These are phyloP conservation scores for Vannuccia rotundouncinata DNA, from an alignment of 2,888 invertebrate genomes.

Conservation along the genomic window DNA sequence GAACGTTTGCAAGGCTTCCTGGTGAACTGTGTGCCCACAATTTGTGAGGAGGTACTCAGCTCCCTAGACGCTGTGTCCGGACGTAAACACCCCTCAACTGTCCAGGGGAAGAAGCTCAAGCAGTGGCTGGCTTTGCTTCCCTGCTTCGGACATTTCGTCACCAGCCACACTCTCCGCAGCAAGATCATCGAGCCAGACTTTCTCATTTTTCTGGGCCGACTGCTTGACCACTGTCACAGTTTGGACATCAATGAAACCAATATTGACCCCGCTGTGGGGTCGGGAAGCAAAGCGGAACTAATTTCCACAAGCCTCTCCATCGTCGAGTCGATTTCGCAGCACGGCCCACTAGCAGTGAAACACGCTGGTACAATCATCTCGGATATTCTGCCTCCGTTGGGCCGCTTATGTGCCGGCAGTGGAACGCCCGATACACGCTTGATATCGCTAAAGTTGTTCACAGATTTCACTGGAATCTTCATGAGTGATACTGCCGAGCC, in stretches of 20 bases:
- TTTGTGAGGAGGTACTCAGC: constrained; percentile 49
- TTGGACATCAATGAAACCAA: constrained; percentile 52
- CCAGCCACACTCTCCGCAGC: constrained; percentile 52
- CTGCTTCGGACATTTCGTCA: constrained; percentile 49
- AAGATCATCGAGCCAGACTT: constrained; percentile 49
- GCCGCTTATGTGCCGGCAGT: constrained; percentile 48
- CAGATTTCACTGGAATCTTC: background rate
- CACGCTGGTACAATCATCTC: constrained; percentile 48
- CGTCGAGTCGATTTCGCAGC: constrained; percentile 51
- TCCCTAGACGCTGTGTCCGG: constrained; percentile 51
- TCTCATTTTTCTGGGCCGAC: constrained; percentile 45
- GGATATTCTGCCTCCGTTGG: constrained; percentile 49
- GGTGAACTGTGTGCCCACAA: constrained; percentile 36
- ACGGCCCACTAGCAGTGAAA: constrained; percentile 49
- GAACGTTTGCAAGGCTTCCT: constrained; percentile 47
- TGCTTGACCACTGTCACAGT: constrained; percentile 49
- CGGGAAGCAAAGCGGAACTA: constrained; percentile 49
- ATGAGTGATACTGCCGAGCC: background rate
- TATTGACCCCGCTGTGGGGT: constrained; percentile 49
- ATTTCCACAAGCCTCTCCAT: constrained; percentile 50
- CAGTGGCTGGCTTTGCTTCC: constrained; percentile 49
- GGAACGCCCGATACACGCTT: constrained; percentile 44
- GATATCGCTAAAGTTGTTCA: background rate
- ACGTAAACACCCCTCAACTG: constrained; percentile 53
- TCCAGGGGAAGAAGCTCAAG: constrained; percentile 52